These are phyloP conservation scores for Anodontia alba DNA, from an alignment of 2,888 invertebrate species.

Conservation along the genomic window DNA sequence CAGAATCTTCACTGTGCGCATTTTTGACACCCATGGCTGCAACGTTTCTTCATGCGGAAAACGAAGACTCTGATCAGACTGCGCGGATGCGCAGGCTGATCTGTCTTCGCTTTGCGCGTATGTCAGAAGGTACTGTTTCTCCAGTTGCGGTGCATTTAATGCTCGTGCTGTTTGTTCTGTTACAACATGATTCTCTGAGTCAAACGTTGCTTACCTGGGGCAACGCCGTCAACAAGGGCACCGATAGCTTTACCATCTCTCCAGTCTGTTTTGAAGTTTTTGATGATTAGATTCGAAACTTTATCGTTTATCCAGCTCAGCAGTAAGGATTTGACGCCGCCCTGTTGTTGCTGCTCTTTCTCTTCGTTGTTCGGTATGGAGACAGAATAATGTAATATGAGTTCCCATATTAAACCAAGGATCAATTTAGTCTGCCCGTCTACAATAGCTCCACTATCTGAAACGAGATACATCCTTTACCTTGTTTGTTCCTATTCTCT, in stretches of 20 bases:
- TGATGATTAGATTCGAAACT: neutral
- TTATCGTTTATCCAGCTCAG: neutral
- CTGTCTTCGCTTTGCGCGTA: too few species aligned
- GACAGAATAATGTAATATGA: neutral
- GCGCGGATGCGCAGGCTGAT: too few species aligned
- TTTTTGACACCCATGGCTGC: too few species aligned
- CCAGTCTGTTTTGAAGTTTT: neutral
- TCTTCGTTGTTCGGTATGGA: neutral
- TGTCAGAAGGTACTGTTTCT: too few species aligned
- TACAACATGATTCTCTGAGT: too few species aligned
- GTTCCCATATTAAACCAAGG: neutral
- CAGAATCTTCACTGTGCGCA: too few species aligned
- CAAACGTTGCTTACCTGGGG: neutral
- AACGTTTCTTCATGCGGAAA: too few species aligned
- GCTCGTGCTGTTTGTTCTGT: too few species aligned
- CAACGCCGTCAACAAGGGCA: neutral
- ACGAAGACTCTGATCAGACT: too few species aligned
- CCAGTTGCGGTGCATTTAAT: too few species aligned
- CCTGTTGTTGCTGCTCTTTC: neutral
- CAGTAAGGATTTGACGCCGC: neutral
- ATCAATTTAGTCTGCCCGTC: neutral
- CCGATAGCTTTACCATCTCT: neutral
- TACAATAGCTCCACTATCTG: neutral
- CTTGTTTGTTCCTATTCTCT: too few species aligned
- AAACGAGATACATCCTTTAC: neutral